Conservation (phyloP, 2,113 vertebrate species). For the Speoplatyrhinus poulsoni region DNA sequence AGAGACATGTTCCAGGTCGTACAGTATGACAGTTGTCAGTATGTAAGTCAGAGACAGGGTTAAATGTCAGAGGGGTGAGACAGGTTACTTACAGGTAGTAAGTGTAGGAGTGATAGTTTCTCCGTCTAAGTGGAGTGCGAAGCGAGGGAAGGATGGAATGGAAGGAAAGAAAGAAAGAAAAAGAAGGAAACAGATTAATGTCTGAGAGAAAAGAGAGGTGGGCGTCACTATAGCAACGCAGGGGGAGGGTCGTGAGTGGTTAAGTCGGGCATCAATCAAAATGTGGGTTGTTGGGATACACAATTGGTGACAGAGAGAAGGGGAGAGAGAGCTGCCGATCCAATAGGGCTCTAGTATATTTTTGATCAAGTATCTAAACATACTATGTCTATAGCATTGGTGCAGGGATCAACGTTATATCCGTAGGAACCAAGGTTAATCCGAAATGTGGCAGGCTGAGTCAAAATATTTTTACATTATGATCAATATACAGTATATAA, state of each 20-base stretch:
- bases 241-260: background rate
- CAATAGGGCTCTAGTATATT: background rate
- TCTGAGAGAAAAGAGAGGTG: slow-evolving; percentile 76
- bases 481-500: too few relatives aligned
- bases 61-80: background rate
- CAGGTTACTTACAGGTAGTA: slow-evolving; percentile 11
- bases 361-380: too few relatives aligned
- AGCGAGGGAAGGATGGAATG: slow-evolving; percentile 77
- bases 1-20: background rate
- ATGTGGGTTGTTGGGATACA: background rate
- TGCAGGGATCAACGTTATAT: too few relatives aligned
- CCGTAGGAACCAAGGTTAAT: too few relatives aligned
- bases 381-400: too few relatives aligned
- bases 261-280: slow-evolving; percentile 4
- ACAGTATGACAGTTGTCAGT: background rate
- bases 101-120: slow-evolving; percentile 76
- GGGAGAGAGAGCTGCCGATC: background rate
- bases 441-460: too few relatives aligned
- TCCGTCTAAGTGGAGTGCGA: slow-evolving; percentile 75
- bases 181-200: slow-evolving; percentile 83
- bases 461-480: too few relatives aligned
- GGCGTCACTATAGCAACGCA: slow-evolving; percentile 63
- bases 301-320: background rate
- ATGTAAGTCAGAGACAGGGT: background rate
- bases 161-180: slow-evolving; percentile 86